These are phyloP conservation scores for Neria commutata DNA, from an alignment of 2,888 invertebrate species.

Conservation along the genomic window DNA sequence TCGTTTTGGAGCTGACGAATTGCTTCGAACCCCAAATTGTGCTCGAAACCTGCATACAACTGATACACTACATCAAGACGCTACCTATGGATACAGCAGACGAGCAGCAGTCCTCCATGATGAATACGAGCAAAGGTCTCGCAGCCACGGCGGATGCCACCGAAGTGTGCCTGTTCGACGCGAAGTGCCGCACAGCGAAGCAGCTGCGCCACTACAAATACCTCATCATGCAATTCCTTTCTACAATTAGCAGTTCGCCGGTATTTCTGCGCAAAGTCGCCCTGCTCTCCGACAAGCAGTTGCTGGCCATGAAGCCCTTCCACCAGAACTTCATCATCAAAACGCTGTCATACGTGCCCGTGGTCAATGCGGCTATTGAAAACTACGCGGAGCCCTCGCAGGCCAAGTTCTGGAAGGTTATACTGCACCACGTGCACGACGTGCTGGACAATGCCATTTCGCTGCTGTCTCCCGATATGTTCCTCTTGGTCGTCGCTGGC, in stretches of 20 bases:
- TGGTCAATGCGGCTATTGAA: conserved; percentile 69
- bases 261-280: conserved; percentile 73
- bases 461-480: conserved; percentile 78
- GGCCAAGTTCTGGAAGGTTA: conserved; percentile 81
- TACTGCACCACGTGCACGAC: conserved; percentile 80
- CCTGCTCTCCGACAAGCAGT: conserved; percentile 62
- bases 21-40: conserved; percentile 71
- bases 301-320: conserved; percentile 66
- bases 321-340: conserved; percentile 76
- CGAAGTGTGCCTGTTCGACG: conserved; percentile 65
- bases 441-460: conserved; percentile 80
- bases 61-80: conserved; percentile 70
- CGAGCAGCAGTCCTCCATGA: conserved; percentile 55
- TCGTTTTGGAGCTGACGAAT: conserved; percentile 70
- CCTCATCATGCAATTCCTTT: conserved; percentile 75
- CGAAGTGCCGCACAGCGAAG: conserved; percentile 71
- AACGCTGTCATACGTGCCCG: conserved; percentile 71
- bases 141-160: conserved; percentile 16
- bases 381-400: conserved; percentile 66
- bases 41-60: conserved; percentile 70
- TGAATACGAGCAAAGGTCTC: conserved; percentile 35
- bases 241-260: conserved; percentile 71
- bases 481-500: conserved; percentile 77
- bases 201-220: conserved; percentile 87
- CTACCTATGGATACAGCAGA: conserved; percentile 72